Evolutionary conservation across 1,140 invertebrate species (phyloP), one percentile per base, ranked within the genome.

Genomic region (Physella acuta): DNA sequence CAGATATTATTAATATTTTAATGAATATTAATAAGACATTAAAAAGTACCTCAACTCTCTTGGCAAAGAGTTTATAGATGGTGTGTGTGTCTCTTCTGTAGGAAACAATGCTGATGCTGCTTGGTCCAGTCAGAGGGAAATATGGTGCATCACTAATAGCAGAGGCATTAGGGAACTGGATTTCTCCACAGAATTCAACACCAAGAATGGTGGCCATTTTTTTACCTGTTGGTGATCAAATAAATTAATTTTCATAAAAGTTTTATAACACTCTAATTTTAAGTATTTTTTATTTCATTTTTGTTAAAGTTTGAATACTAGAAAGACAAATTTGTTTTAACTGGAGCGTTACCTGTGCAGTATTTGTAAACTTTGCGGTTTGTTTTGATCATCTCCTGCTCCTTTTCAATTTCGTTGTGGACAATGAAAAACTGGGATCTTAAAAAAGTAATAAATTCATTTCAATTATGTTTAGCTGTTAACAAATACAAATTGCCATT

Each of bases 101-200:
- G 5, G 96, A 80, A 5, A 88, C 90, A 0, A 95, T 70, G 36
- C 90, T 90, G 68, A 94, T 90, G 53, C 90, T 88, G 0, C 92
- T 87, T 0, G 94, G 94, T 0, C 94, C 94, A 68, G 90, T 93
- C 59, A 96, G 84, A 20, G 94, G 76, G 75, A 94, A 92, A 73
- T 91, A 90, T 4, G 92, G 90, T 2, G 90, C 77, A 37, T 79
- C 71, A 39, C 14, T 61, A 36, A 76, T 71, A 26, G 75, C 55
- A 2, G 90, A 90, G 59, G 90, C 87, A 77, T 92, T 92, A 0
- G 91, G 90, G 75, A 92, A 90, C 78, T 89, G 85, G 78, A 92
- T 91, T 66, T 92, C 88, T 1, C 89, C 88, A 79, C 94, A 97
- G 31, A 95, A 78, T 87, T 94, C 91, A 2, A 96, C 85, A 3